Evolutionary conservation across 2,113 vertebrate species (phyloP).

Genomic region (Epinephelus fuscoguttatus): DNA sequence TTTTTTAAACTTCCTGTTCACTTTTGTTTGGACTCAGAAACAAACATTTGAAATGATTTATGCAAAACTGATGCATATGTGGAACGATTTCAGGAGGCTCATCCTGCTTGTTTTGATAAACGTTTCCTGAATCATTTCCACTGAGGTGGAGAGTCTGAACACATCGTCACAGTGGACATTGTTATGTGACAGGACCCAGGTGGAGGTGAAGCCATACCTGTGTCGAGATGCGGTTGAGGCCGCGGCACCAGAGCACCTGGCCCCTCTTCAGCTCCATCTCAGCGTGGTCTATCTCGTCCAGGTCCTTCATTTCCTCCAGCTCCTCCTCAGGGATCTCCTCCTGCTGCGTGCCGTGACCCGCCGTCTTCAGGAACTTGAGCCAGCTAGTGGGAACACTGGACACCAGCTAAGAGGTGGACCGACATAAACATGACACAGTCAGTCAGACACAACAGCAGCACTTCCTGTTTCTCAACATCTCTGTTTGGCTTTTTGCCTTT

Average conservation of each 20-base stretch:
- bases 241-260: constrained; percentile 97
- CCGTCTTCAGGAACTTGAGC: constrained; percentile 95
- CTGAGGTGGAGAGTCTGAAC: too few relatives aligned
- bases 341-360: constrained; percentile 94
- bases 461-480: background rate
- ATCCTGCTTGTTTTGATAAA: background rate
- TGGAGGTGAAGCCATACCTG: constrained; percentile 86
- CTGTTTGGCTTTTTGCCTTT: too few relatives aligned
- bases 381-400: constrained; percentile 94
- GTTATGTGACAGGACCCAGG: background rate
- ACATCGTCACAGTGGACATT: too few relatives aligned
- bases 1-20: constrained; percentile 1
- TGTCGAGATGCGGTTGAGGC: constrained; percentile 96
- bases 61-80: background rate
- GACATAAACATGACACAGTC: background rate
- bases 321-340: constrained; percentile 96
- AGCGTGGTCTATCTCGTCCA: constrained; percentile 95
- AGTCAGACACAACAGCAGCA: constrained; percentile 2
- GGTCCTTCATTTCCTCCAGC: constrained; percentile 89
- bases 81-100: too few relatives aligned
- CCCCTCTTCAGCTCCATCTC: constrained; percentile 94
- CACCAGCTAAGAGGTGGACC: constrained; percentile 86
- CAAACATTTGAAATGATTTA: background rate
- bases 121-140: background rate
- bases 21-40: background rate